Conservation (phyloP, 2,113 vertebrate genomes). For the Erythrolamprus reginae region DNA sequence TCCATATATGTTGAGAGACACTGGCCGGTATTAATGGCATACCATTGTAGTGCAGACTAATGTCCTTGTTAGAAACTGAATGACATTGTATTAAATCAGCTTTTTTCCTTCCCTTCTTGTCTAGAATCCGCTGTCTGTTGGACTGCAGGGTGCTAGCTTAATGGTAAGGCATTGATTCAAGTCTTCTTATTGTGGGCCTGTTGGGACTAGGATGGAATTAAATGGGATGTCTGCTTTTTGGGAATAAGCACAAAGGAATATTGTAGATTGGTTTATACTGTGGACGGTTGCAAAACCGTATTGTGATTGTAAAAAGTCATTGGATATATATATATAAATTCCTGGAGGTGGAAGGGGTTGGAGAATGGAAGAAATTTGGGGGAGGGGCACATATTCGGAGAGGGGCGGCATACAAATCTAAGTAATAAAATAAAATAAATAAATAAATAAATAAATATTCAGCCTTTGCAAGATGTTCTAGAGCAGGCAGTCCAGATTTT, state of each 20-base stretch:
- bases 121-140: constrained; percentile 84
- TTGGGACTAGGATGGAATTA: background rate
- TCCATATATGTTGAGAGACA: background rate
- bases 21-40: background rate
- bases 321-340: background rate
- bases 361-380: background rate
- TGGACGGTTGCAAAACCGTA: background rate
- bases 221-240: background rate
- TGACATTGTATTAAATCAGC: background rate
- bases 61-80: background rate
- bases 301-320: background rate
- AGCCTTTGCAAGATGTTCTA: background rate
- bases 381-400: too few relatives aligned
- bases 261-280: background rate
- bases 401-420: too few relatives aligned
- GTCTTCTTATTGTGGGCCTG: accelerated
- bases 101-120: background rate
- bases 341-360: background rate
- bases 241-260: background rate
- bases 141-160: constrained; percentile 82
- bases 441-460: too few relatives aligned
- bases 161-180: constrained; percentile 63
- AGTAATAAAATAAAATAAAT: too few relatives aligned
- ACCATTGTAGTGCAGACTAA: background rate
- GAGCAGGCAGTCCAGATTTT: background rate